Base-by-base conservation (phyloP, 2,113 vertebrate genomes). In the Grammomys surdaster region DNA sequence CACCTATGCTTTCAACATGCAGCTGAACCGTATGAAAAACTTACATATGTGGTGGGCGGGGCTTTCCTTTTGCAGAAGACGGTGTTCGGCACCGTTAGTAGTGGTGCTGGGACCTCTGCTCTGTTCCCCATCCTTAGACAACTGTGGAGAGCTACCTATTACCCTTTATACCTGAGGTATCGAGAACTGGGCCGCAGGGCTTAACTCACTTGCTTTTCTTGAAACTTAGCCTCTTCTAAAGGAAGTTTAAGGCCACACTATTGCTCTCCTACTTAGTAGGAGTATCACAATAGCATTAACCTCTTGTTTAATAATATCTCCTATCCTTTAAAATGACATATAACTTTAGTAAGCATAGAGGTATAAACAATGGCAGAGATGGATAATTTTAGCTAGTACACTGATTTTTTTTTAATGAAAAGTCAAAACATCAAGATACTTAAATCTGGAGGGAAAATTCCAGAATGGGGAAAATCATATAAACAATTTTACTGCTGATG, bases 221-320 rank as follows among this genome's bases (percentile, higher is more conserved):
- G n/a, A 90, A 92, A 58, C 22, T 58, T 58, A 78, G 46, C 28
- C 9, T 69, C 26, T 19, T 91, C 90, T 69, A 77, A 80, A 17
- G 48, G 36, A 65, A 63, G 77, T 70, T 48, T 78, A 78, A 72
- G 60, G 46, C n/a, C 72, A 17, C 14, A 60, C 36, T 58, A 19
- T 70, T 70, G 28, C 9, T 93, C 73, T 76, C 22, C 33, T 72
- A 54, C 81, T 82, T 88, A 75, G n/a, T 46, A 88, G 26, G 77
- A 95, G 54, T 8, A 70, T 80, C 63, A 80, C 58, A 63, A 82
- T 2, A 76, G 17, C 76, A 33, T 31, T 43, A 88, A 93, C 22
- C 86, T 43, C 9, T n/a, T 67, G 63, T 60, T 77, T 65, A 92
- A 94, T 90, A 58, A 84, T 72, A 90, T 58, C 94, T 84, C 26